phyloP scores from a whole-genome alignment of 2,888 invertebrate species.

The Gonocerus acuteangulatus region DNA sequence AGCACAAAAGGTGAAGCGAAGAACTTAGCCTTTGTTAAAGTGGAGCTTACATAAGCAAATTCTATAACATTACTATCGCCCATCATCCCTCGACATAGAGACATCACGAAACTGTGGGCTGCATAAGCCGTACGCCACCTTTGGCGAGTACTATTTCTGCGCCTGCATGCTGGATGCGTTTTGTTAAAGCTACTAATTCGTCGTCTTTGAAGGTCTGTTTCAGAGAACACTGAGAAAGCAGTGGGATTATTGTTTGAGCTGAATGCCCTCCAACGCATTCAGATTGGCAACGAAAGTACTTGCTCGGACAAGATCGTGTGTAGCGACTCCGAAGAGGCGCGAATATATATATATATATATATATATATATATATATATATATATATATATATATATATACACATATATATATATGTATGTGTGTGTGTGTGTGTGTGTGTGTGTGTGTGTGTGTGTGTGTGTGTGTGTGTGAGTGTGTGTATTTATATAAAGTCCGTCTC shows the following conservation, averaged over 20 bases:
- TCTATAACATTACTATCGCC: conserved; percentile 84
- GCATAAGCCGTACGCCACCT: conserved; percentile 99
- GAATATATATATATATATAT: too few relatives aligned
- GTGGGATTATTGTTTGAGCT: conserved; percentile 93
- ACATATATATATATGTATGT: too few relatives aligned
- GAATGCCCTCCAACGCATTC: conserved; percentile 98
- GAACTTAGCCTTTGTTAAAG: conserved; percentile 80
- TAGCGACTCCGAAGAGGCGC: conserved; percentile 90
- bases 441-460: too few relatives aligned
- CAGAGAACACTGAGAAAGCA: conserved; percentile 86
- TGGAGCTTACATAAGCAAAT: conserved; percentile 85
- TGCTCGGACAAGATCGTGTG: conserved; percentile 90
- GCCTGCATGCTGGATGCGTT: conserved; percentile 94
- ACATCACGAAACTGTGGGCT: conserved; percentile 81
- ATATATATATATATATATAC: too few relatives aligned
- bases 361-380: too few relatives aligned
- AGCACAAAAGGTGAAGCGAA: conserved; percentile 88
- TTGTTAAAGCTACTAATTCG: conserved; percentile 76
- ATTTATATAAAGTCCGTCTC: too few relatives aligned
- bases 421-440: too few relatives aligned
- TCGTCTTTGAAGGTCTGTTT: conserved; percentile 67
- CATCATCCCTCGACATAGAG: conserved; percentile 74
- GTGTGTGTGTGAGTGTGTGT: too few relatives aligned
- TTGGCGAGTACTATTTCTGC: conserved; percentile 98
- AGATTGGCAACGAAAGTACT: conserved; percentile 89